A percentile compares a stretch with the other conserved stretches of the same genome.
Evolutionary conservation across 2,888 invertebrate species (phyloP).

Genomic region (Invenusta paracnida): DNA sequence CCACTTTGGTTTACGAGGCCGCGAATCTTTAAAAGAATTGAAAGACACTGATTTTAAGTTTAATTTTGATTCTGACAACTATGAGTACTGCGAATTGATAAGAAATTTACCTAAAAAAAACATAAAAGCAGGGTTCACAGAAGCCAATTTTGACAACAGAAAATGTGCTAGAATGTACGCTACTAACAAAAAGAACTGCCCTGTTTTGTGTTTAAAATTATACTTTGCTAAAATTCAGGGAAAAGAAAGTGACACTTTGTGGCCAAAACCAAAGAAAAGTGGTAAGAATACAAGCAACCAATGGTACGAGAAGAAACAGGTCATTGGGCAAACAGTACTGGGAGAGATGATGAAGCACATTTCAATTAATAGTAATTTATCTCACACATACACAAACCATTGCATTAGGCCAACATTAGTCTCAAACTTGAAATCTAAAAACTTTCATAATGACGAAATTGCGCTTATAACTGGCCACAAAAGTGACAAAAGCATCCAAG

Average conservation of each 20-base stretch:
- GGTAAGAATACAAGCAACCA: not conserved
- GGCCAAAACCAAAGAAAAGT: not conserved
- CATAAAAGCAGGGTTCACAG: not conserved
- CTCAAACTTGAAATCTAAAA: slow-evolving; percentile 1
- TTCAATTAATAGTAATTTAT: not conserved
- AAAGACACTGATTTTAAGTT: not conserved
- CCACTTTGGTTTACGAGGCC: slow-evolving; percentile 10
- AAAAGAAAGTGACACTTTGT: slow-evolving; percentile 14
- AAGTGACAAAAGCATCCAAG: not conserved
- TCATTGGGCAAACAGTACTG: not conserved
- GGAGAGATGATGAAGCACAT: slow-evolving; percentile 4
- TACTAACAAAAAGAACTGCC: not conserved
- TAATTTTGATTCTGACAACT: not conserved
- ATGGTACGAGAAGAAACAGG: slow-evolving; percentile 27
- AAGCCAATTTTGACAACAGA: not conserved
- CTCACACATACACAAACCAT: slow-evolving; percentile 2
- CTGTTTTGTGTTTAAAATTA: not conserved
- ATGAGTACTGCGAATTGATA: slow-evolving; percentile 14
- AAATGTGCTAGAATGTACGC: slow-evolving; percentile 12
- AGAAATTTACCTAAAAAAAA: slow-evolving; percentile 7
- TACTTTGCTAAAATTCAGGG: not conserved
- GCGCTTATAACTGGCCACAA: slow-evolving; percentile 19
- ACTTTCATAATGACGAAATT: not conserved
- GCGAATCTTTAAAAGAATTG: slow-evolving; percentile 12
- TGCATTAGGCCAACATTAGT: slow-evolving; percentile 7